Percentiles rank a stretch among this genome's conserved stretches.
phyloP scores from a whole-genome alignment of 1,140 invertebrate genomes.

The Nephila pilipes region DNA sequence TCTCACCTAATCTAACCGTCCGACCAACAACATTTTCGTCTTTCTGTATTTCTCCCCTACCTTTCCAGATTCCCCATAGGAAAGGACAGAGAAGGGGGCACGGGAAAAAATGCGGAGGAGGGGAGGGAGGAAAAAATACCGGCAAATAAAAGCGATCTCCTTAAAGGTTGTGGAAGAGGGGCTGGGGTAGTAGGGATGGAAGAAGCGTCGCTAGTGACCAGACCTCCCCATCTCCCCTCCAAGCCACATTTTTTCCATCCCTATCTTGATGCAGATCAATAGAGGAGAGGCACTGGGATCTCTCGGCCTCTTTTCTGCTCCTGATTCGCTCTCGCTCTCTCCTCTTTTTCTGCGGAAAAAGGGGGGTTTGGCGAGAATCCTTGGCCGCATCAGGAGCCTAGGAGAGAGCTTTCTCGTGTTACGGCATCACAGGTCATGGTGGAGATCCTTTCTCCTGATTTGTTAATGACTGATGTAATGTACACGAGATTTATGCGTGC shows the following conservation, averaged over 20 bases:
- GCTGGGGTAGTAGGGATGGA: neutral
- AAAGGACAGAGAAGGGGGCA: neutral
- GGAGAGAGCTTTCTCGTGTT: slow-evolving; percentile 44
- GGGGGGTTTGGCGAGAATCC: neutral
- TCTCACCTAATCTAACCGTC: slow-evolving; percentile 35
- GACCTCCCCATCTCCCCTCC: neutral
- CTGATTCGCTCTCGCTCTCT: slow-evolving; percentile 16
- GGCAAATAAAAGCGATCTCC: slow-evolving; percentile 38
- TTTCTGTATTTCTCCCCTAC: slow-evolving; percentile 18
- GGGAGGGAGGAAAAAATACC: neutral
- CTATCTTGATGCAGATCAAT: slow-evolving; percentile 32
- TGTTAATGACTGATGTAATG: slow-evolving; percentile 56
- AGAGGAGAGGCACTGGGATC: slow-evolving; percentile 3
- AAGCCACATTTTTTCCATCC: slow-evolving; percentile 1
- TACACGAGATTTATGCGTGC: slow-evolving; percentile 25
- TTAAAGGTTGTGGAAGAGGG: neutral
- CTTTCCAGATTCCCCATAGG: slow-evolving; percentile 33
- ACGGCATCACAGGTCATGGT: slow-evolving; percentile 7
- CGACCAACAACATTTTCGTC: slow-evolving; percentile 47
- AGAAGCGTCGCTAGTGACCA: slow-evolving; percentile 35
- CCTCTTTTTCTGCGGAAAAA: neutral
- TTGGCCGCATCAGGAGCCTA: too few relatives aligned
- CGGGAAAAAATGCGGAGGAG: neutral
- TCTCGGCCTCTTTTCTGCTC: neutral
- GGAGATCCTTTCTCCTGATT: slow-evolving; percentile 39